Conservation (phyloP, 64 coral and sea anemone species). For the Pachyseris speciosa region DNA sequence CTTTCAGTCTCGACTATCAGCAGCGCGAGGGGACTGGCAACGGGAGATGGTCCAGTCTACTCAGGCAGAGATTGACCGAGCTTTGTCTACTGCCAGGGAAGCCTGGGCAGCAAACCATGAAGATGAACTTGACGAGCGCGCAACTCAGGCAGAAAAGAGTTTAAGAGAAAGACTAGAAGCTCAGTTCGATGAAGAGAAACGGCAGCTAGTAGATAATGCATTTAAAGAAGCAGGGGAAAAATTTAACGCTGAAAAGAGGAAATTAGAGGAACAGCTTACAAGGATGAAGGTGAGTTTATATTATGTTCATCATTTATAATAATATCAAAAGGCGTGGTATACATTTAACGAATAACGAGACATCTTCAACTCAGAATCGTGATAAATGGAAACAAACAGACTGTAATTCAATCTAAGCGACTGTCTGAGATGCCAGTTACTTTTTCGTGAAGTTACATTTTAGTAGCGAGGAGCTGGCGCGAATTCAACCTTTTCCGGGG, state of each 20-base stretch:
- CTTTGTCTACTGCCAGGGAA: slow-evolving; percentile 81
- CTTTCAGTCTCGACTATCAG: slow-evolving; percentile 56
- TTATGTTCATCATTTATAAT: background rate
- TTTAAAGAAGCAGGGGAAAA: slow-evolving; percentile 29
- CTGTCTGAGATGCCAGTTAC: too few species aligned
- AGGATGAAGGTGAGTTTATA: slow-evolving; percentile 54
- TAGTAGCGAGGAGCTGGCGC: too few species aligned
- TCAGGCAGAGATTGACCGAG: slow-evolving; percentile 73
- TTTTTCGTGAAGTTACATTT: too few species aligned
- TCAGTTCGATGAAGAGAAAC: slow-evolving; percentile 61
- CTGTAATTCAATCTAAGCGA: background rate
- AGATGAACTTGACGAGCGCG: slow-evolving; percentile 68
- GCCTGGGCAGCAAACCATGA: slow-evolving; percentile 77
- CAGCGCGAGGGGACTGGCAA: slow-evolving; percentile 67
- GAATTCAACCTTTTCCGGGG: too few species aligned
- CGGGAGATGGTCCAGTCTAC: slow-evolving; percentile 55
- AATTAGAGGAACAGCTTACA: slow-evolving; percentile 73
- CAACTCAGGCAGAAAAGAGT: slow-evolving; percentile 29
- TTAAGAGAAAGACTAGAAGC: slow-evolving; percentile 31
- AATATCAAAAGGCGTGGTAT: too few species aligned
- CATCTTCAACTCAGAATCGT: background rate
- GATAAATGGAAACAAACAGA: background rate
- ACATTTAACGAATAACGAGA: too few species aligned
- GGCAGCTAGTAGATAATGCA: slow-evolving; percentile 48
- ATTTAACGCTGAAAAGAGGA: slow-evolving; percentile 57